Evolutionary conservation across 2,888 invertebrate species (phyloP).

Genomic region (Lepidochrysops patricia): DNA sequence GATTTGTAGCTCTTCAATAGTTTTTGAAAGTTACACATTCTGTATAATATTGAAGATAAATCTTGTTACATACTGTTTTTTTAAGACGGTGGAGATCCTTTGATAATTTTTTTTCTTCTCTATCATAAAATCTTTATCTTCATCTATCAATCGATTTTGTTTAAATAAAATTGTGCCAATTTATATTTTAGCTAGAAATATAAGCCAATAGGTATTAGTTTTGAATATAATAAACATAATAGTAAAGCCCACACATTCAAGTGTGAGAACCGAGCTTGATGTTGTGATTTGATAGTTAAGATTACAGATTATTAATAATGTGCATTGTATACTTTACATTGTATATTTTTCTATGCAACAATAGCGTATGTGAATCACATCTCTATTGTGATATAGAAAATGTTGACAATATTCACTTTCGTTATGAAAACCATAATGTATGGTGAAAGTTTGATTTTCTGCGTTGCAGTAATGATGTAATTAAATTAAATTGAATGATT

Average conservation of each 20-base stretch:
- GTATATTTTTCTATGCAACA: not conserved
- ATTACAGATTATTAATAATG: not conserved
- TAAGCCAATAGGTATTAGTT: too few relatives aligned
- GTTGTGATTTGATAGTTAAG: not conserved
- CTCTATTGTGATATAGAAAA: constrained; percentile 9
- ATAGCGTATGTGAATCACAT: constrained; percentile 5
- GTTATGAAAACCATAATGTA: constrained; percentile 3
- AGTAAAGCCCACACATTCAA: too few relatives aligned
- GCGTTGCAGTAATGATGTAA: not conserved
- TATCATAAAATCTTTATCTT: too few relatives aligned
- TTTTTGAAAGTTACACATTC: not conserved
- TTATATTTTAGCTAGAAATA: too few relatives aligned
- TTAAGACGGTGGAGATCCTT: too few relatives aligned
- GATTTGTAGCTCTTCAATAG: not conserved
- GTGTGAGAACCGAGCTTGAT: not conserved
- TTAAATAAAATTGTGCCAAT: too few relatives aligned
- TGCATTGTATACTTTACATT: not conserved
- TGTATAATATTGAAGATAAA: too few relatives aligned
- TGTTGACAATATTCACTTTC: constrained; percentile 10
- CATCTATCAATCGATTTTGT: too few relatives aligned
- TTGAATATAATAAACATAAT: too few relatives aligned
- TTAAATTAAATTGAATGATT: constrained; percentile 3
- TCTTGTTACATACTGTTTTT: too few relatives aligned
- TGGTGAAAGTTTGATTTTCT: constrained; percentile 7
- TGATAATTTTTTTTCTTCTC: too few relatives aligned